Base-by-base conservation (phyloP, 2,113 vertebrate genomes). In the Eulacestoma nigropectus region DNA sequence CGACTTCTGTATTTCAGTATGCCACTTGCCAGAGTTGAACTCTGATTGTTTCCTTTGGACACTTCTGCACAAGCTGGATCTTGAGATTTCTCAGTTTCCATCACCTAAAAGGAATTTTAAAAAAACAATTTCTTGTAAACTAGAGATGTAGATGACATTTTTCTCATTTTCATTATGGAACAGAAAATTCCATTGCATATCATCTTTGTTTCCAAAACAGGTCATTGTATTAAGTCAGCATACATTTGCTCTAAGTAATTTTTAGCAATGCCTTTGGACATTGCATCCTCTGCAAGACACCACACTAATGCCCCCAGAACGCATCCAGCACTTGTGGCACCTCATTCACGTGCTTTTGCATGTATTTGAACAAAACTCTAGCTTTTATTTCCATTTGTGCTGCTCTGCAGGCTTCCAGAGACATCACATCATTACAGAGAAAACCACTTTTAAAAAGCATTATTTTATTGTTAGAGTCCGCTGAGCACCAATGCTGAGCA, bases 1-100 rank as follows among this genome's bases (percentile, higher is more conserved):
- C 98, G 97, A 86, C 98, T 98, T 97, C 98, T 98, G 91, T 98
- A 98, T 93, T 99, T 99, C 95, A 98, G 95, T 88, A 98, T 97
- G 56, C 95, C 97, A 89, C 95, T 96, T 85, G 97, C 97, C 47
- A 98, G 95, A 52, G 98, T 86, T 52, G 99, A 98, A 91, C 98
- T 98, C 75, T 98, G 98, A 74, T 97, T 97, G 96, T 92, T 97
- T 75, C 97, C 98, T 97, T 98, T 98, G 94, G 98, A 81, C 5
- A 84, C 95, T 44, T 99, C 98, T 5, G 78, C 75, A 82, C 94
- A 97, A 46, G 95, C 79, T 39, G 91, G 59, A 18, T 99, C 98
- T 82, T 98, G 98, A 83, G 97, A 82, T 44, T 98, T 99, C 42
- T 99, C 98, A 32, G 96, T 82, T 65, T 98, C 98, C 27, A 97